Conservation (phyloP, 1,140 invertebrate genomes). For the Riptortus pedestris region DNA sequence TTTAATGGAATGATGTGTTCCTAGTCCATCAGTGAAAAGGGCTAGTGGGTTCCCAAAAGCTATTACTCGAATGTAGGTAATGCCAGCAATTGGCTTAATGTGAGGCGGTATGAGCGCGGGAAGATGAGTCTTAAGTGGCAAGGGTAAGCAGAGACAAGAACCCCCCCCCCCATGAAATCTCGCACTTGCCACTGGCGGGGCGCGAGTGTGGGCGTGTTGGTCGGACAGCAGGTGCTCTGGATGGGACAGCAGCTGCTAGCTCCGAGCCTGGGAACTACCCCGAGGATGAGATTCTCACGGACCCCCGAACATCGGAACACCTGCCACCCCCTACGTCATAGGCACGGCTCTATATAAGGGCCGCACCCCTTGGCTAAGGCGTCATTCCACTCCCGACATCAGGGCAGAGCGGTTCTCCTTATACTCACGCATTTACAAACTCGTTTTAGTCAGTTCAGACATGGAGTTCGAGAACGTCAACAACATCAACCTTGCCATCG, state of each 20-base stretch:
- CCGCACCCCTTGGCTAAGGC: background rate
- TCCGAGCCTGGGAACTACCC: constrained; percentile 1
- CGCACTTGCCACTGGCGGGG: background rate
- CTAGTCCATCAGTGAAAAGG: too few relatives aligned
- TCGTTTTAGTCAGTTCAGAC: background rate
- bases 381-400: background rate
- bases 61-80: too few relatives aligned
- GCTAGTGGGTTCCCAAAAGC: too few relatives aligned
- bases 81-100: too few relatives aligned
- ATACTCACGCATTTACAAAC: background rate
- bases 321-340: constrained; percentile 12
- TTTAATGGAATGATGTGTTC: too few relatives aligned
- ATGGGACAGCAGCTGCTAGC: background rate
- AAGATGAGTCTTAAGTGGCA: too few relatives aligned
- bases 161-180: too few relatives aligned
- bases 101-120: too few relatives aligned
- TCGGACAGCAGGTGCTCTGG: constrained; percentile 5
- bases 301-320: background rate
- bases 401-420: background rate
- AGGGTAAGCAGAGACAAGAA: too few relatives aligned
- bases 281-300: constrained; percentile 4
- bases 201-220: background rate
- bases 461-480: constrained; percentile 28
- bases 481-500: constrained; percentile 26
- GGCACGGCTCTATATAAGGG: background rate